phyloP scores from a whole-genome alignment of 2,888 invertebrate genomes.

The Yponomeuta plumbellus region DNA sequence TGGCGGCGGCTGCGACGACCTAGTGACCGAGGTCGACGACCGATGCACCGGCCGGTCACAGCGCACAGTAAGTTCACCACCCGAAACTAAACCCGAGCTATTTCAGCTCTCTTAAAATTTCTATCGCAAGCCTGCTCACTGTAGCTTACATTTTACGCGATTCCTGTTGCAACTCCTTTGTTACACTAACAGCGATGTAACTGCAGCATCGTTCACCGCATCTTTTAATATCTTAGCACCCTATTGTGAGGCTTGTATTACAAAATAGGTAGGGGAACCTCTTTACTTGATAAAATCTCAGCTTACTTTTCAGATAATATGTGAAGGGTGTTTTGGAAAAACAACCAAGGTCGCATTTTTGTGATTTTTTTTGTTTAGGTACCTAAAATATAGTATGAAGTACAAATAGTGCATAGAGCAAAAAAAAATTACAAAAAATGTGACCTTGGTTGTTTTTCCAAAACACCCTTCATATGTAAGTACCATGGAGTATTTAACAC shows the following conservation, averaged over 20 bases:
- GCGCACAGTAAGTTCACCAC: neutral
- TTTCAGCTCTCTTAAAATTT: neutral
- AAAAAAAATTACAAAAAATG: too few species aligned
- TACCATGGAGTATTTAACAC: neutral
- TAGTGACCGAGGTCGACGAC: conserved; percentile 67
- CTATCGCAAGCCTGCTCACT: neutral
- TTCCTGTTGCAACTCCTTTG: neutral
- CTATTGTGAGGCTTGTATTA: neutral
- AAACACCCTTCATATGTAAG: too few species aligned
- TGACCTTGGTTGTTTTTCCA: too few species aligned
- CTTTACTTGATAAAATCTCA: neutral
- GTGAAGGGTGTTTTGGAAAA: too few species aligned
- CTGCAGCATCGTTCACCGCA: neutral
- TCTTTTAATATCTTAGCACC: neutral
- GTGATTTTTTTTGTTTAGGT: too few species aligned
- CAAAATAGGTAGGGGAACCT: neutral
- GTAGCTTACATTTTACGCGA: neutral
- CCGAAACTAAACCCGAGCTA: neutral
- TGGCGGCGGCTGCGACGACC: conserved; percentile 53
- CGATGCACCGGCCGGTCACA: conserved; percentile 41
- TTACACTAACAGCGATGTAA: neutral
- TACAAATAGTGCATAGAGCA: too few species aligned
- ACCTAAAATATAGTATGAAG: too few species aligned
- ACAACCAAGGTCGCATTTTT: too few species aligned
- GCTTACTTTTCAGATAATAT: neutral